Conservation (phyloP, 2,888 invertebrate species). For the Phoenoteleia sp. region DNA sequence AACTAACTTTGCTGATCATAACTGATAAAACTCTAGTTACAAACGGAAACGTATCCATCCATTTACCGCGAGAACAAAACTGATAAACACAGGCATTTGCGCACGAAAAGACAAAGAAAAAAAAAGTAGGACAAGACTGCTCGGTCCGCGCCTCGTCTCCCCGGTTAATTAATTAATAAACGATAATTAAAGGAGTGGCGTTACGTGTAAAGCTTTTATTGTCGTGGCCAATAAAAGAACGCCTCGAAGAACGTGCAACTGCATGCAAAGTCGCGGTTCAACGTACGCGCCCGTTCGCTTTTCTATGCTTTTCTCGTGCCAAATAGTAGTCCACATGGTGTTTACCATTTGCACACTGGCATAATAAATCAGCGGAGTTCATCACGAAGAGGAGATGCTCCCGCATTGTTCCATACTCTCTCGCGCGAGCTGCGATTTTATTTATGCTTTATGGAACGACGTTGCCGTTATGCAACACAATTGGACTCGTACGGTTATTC, state of each 20-base stretch:
- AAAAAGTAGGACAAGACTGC: constrained; percentile 32
- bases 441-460: constrained; percentile 55
- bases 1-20: too few species aligned
- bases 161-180: constrained; percentile 39
- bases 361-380: constrained; percentile 70
- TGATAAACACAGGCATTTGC: too few species aligned
- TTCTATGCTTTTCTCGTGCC: constrained; percentile 57
- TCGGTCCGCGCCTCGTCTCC: background rate
- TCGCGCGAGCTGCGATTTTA: constrained; percentile 11
- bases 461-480: constrained; percentile 67
- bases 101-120: background rate
- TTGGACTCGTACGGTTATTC: constrained; percentile 57
- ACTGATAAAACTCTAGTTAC: too few species aligned
- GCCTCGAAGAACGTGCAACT: constrained; percentile 10
- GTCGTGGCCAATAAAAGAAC: background rate
- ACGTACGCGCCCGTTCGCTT: constrained; percentile 59
- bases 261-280: constrained; percentile 65
- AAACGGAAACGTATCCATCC: too few species aligned
- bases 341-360: constrained; percentile 69
- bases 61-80: too few species aligned
- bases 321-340: constrained; percentile 59
- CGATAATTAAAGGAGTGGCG: constrained; percentile 28
- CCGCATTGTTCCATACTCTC: constrained; percentile 52
- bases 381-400: constrained; percentile 32
- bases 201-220: background rate